Conservation (phyloP, 2,888 invertebrate genomes). For the Zele albiditarsus region DNA sequence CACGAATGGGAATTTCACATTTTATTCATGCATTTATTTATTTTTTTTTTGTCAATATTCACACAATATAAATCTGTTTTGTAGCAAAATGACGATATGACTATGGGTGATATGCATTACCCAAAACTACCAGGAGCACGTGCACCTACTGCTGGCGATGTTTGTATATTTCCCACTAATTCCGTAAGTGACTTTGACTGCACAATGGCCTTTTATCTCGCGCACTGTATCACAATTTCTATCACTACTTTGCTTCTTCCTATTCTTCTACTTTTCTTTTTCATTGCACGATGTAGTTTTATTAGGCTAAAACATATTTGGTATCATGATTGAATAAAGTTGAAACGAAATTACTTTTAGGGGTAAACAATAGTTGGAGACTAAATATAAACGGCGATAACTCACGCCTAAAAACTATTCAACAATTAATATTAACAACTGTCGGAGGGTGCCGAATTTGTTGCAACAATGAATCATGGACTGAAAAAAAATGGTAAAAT, state of each 20-base stretch:
- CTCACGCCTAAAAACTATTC: not conserved
- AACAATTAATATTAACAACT: constrained; percentile 1
- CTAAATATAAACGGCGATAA: constrained; percentile 10
- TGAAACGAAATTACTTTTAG: constrained; percentile 3
- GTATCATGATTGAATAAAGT: not conserved
- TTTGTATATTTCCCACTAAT: constrained; percentile 74
- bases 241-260: not conserved
- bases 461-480: constrained; percentile 31
- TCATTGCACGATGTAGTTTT: not conserved
- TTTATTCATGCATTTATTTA: not conserved
- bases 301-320: not conserved
- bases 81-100: constrained; percentile 83
- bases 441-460: constrained; percentile 7
- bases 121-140: constrained; percentile 75
- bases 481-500: constrained; percentile 27
- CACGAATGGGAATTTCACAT: too few species aligned
- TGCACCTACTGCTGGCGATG: constrained; percentile 73
- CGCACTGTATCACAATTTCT: not conserved
- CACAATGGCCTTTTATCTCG: constrained; percentile 6
- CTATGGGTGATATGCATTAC: constrained; percentile 83
- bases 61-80: constrained; percentile 49
- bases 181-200: constrained; percentile 65
- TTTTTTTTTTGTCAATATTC: constrained; percentile 44
- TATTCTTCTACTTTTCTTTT: not conserved
- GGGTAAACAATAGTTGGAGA: constrained; percentile 12